These are phyloP conservation scores for Neoniphon sammara DNA, from an alignment of 2,797 vertebrate genomes.

Conservation along the genomic window DNA sequence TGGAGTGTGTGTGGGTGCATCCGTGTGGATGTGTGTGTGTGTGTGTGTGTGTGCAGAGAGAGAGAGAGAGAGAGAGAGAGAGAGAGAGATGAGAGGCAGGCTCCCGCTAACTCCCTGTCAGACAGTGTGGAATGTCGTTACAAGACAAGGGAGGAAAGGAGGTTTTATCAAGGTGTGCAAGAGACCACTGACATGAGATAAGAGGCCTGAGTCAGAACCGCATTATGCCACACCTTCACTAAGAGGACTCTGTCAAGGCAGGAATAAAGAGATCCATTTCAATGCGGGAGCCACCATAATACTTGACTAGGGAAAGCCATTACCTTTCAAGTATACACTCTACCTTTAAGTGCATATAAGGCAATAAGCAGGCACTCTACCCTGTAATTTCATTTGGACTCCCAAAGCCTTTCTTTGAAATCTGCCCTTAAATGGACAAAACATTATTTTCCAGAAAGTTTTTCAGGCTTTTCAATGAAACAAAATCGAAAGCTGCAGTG, in stretches of 20 bases:
- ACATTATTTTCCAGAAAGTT: constrained; percentile 60
- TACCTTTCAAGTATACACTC: constrained; percentile 73
- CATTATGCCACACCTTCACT: constrained; percentile 79
- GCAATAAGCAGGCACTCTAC: constrained; percentile 72
- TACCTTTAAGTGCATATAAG: constrained; percentile 79
- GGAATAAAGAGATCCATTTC: constrained; percentile 79
- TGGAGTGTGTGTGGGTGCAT: constrained; percentile 4
- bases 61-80: too few species aligned
- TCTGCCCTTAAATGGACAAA: constrained; percentile 69
- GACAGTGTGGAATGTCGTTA: constrained; percentile 71
- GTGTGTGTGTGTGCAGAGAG: constrained; percentile 23
- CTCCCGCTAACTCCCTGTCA: constrained; percentile 72
- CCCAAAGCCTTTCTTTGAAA: constrained; percentile 67
- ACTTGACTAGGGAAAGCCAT: constrained; percentile 75
- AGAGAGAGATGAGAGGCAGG: constrained; percentile 57
- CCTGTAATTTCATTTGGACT: constrained; percentile 74
- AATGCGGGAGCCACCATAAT: constrained; percentile 63
- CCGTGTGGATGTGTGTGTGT: constrained; percentile 1
- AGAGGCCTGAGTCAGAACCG: constrained; percentile 70
- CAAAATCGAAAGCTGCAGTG: constrained; percentile 24
- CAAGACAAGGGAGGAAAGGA: constrained; percentile 65
- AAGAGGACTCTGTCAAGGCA: constrained; percentile 74
- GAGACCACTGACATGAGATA: constrained; percentile 77
- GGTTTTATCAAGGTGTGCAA: constrained; percentile 78
- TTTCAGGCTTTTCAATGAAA: constrained; percentile 9